Conservation (phyloP, 2,797 vertebrate genomes). For the Lateolabrax maculatus region DNA sequence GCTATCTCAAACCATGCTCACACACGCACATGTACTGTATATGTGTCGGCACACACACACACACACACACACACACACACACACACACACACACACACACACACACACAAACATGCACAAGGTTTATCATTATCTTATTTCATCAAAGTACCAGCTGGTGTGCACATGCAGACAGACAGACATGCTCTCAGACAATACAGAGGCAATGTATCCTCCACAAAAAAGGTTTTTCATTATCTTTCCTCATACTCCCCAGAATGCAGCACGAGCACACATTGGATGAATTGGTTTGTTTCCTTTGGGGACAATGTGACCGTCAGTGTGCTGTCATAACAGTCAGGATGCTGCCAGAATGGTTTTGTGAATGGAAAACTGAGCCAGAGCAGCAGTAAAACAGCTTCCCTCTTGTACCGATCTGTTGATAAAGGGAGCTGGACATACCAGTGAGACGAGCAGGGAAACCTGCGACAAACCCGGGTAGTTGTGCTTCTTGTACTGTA, state of each 20-base stretch:
- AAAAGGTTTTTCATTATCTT: constrained; percentile 57
- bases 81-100: background rate
- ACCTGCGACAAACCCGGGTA: constrained; percentile 9
- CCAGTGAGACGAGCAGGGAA: background rate
- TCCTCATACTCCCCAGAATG: constrained; percentile 37
- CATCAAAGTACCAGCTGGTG: constrained; percentile 45
- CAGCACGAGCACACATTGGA: constrained; percentile 45
- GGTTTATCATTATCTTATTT: constrained; percentile 32
- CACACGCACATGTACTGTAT: background rate
- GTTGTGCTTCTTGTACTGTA: background rate
- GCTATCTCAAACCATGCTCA: constrained; percentile 15
- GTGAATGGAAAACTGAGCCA: constrained; percentile 44
- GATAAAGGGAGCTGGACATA: constrained; percentile 22
- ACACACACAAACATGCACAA: background rate
- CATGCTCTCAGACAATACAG: constrained; percentile 18
- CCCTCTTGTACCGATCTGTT: constrained; percentile 32
- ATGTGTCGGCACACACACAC: background rate
- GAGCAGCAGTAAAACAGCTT: constrained; percentile 41
- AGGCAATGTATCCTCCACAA: constrained; percentile 22
- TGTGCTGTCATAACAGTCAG: constrained; percentile 52
- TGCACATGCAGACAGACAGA: constrained; percentile 21
- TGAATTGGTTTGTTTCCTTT: constrained; percentile 61
- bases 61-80: constrained; percentile 2
- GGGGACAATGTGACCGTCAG: constrained; percentile 51
- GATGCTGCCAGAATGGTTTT: constrained; percentile 49